Evolutionary conservation across 2,113 vertebrate species (phyloP), one percentile per base, ranked within the genome.

Genomic region (Asarcornis scutulata): DNA sequence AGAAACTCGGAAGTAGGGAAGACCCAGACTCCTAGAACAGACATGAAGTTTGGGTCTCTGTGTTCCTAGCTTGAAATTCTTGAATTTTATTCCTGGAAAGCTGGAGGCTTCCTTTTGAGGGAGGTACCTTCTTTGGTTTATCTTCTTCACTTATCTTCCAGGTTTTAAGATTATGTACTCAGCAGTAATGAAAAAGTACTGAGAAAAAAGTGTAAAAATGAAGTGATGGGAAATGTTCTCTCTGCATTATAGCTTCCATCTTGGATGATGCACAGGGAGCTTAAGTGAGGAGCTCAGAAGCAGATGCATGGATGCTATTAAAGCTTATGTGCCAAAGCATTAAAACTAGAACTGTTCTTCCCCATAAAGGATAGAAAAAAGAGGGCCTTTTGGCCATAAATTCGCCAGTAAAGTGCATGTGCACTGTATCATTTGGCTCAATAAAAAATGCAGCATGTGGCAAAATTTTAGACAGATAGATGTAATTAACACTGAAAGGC

Each of bases 401-500:
- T 84, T 96, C 0, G 0, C 74, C 77, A 76, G 66, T 89, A 92
- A 94, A 94, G 90, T 95, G 84, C 48, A 48, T 81, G 86, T 82
- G 86, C 62, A 79, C 55, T 91, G 77, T 90, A 91, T 84, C 74
- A 63, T 92, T 95, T 96, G 96, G 91, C 86, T 93, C 86, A 67
- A 88, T 91, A 89, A 95, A 96, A 95, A 84, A 82, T 93, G 59
- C 10, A 26, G 81, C 88, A 96, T 92, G 94, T 94, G 92, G 95
- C 86, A 97, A 92, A 94, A 95, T 95, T 97, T 93, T 95, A 95
- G 95, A 68, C 58, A 75, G 96, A 95, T 93, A 93, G 94, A 92
- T 96, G 92, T 97, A 93, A 95, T 95, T 95, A 97, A 97, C 91
- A 78, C 76, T 91, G 94, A 93, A 93, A 95, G 88, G 77, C 94